A percentile compares a stretch with the other conserved stretches of the same genome.
Conservation (phyloP, 1,140 invertebrate species). For the Riptortus pedestris region DNA sequence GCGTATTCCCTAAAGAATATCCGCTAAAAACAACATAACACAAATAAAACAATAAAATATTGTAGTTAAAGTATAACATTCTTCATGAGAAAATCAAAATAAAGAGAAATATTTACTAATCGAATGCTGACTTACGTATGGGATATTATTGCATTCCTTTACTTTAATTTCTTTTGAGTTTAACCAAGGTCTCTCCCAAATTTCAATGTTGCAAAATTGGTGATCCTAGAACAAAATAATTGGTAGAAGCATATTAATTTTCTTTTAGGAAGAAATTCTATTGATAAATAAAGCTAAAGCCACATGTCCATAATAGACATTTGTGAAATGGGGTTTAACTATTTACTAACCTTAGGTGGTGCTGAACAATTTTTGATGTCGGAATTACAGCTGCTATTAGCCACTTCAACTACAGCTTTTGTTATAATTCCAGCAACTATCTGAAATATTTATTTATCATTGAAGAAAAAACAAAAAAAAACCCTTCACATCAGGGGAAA, state of each 20-base stretch:
- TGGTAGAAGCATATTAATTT: neutral
- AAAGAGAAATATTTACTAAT: neutral
- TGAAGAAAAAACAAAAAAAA: neutral
- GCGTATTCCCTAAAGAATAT: too few relatives aligned
- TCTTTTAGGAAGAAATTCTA: neutral
- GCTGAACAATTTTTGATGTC: neutral
- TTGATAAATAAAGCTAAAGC: neutral
- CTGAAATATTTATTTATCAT: neutral
- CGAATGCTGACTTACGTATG: neutral
- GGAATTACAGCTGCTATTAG: neutral
- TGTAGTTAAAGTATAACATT: neutral
- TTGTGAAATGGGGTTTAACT: too few relatives aligned
- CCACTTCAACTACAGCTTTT: neutral
- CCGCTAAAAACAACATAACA: neutral
- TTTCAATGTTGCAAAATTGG: neutral
- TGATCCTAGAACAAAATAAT: neutral
- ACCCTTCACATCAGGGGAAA: neutral
- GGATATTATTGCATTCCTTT: neutral
- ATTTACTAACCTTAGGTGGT: neutral
- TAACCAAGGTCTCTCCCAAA: neutral
- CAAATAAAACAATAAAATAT: neutral
- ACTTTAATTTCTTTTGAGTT: neutral
- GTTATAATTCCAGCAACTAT: neutral
- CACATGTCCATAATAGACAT: neutral
- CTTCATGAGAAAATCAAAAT: neutral